Evolutionary conservation across 2,113 vertebrate species (phyloP).

Genomic region (Solea senegalensis): DNA sequence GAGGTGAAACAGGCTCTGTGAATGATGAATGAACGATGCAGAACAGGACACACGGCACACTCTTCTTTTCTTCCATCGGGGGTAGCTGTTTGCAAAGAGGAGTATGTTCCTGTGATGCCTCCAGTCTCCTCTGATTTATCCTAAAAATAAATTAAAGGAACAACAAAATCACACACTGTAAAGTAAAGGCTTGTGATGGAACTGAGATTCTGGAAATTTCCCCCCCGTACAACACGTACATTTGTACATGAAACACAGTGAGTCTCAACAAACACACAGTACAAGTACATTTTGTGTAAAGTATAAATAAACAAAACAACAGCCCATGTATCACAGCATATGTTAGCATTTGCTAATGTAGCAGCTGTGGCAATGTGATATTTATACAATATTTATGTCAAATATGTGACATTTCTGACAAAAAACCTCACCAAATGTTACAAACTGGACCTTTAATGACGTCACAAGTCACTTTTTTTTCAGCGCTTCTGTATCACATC

Average conservation of each 20-base stretch:
- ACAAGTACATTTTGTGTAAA: too few species aligned
- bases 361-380: too few species aligned
- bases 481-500: too few species aligned
- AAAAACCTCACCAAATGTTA: too few species aligned
- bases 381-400: too few species aligned
- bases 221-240: not conserved
- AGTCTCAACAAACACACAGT: not conserved
- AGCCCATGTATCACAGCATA: too few species aligned
- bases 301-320: too few species aligned
- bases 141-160: not conserved
- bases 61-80: slow-evolving; percentile 40
- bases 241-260: too few species aligned
- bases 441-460: too few species aligned
- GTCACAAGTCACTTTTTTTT: too few species aligned
- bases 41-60: slow-evolving; percentile 10
- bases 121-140: slow-evolving; percentile 9
- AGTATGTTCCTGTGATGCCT: slow-evolving; percentile 6
- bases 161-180: not conserved
- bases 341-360: too few species aligned
- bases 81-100: slow-evolving; percentile 54
- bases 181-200: not conserved
- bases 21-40: slow-evolving; percentile 39
- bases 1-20: slow-evolving; percentile 25
- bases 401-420: too few species aligned
- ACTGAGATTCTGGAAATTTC: not conserved